These are phyloP conservation scores for Palloptera scutellata DNA, from an alignment of 2,888 invertebrate genomes.

Conservation along the genomic window DNA sequence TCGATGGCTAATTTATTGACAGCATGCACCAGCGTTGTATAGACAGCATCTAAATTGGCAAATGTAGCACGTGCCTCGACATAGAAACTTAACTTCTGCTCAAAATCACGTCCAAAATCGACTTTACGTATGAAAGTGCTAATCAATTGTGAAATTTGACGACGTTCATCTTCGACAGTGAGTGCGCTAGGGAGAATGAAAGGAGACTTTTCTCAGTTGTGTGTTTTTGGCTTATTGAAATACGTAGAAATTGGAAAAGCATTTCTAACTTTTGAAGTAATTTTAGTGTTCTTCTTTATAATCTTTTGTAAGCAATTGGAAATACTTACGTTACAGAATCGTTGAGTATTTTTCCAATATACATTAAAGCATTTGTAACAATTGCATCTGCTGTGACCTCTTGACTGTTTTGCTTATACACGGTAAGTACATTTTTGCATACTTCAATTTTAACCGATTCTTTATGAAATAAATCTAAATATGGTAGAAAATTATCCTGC, in stretches of 20 bases:
- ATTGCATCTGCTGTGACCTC: slow-evolving; percentile 76
- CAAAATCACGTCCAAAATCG: slow-evolving; percentile 84
- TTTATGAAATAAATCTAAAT: slow-evolving; percentile 89
- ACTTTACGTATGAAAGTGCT: slow-evolving; percentile 82
- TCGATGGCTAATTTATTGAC: slow-evolving; percentile 82
- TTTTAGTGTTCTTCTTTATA: not conserved
- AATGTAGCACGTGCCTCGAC: slow-evolving; percentile 91
- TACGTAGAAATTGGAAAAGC: not conserved
- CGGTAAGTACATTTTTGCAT: slow-evolving; percentile 81
- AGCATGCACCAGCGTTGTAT: slow-evolving; percentile 85
- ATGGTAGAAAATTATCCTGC: slow-evolving; percentile 86
- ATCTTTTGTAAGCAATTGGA: not conserved
- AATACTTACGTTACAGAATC: slow-evolving; percentile 86
- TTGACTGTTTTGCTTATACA: slow-evolving; percentile 68
- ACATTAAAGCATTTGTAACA: slow-evolving; percentile 87
- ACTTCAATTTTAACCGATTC: slow-evolving; percentile 83
- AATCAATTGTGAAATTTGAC: slow-evolving; percentile 84
- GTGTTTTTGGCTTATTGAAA: not conserved
- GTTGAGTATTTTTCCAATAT: slow-evolving; percentile 87
- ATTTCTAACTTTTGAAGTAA: slow-evolving; percentile 1
- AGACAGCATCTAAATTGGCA: slow-evolving; percentile 88
- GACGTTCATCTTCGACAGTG: slow-evolving; percentile 90
- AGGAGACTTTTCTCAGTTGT: slow-evolving; percentile 14
- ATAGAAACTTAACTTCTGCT: slow-evolving; percentile 91
- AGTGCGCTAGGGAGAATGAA: slow-evolving; percentile 72